Evolutionary conservation across 2,797 vertebrate species (phyloP).

Genomic region (Pseudopleuronectes americanus): DNA sequence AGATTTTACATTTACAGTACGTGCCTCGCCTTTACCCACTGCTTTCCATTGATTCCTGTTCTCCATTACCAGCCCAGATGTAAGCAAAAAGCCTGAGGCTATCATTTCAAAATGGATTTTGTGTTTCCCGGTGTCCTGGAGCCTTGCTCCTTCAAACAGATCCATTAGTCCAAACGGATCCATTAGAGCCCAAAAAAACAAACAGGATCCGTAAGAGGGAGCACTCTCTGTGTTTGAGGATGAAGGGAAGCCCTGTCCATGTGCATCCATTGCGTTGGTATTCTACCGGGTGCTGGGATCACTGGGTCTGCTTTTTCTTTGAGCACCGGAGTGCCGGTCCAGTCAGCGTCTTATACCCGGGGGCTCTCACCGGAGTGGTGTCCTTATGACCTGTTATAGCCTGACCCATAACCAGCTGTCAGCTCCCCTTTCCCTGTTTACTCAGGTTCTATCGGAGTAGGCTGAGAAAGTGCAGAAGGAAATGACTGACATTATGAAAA

Average conservation of each 20-base stretch:
- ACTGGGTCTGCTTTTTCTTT: slow-evolving; percentile 35
- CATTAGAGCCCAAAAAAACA: slow-evolving; percentile 72
- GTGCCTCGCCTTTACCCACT: slow-evolving; percentile 21
- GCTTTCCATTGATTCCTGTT: slow-evolving; percentile 48
- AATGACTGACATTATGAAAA: background rate
- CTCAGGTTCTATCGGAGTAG: slow-evolving; percentile 1
- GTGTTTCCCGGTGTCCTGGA: slow-evolving; percentile 61
- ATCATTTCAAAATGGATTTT: slow-evolving; percentile 72
- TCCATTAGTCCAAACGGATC: slow-evolving; percentile 73
- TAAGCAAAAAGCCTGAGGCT: slow-evolving; percentile 59
- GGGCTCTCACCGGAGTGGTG: slow-evolving; percentile 53
- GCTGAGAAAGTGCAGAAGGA: slow-evolving; percentile 27
- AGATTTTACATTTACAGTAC: slow-evolving; percentile 35
- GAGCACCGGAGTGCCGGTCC: slow-evolving; percentile 42
- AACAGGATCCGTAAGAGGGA: slow-evolving; percentile 69
- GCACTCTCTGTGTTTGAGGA: slow-evolving; percentile 52
- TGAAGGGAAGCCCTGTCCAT: slow-evolving; percentile 75
- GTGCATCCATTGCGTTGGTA: slow-evolving; percentile 67
- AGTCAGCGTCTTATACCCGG: slow-evolving; percentile 42
- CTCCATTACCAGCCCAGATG: slow-evolving; percentile 68
- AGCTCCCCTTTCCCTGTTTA: slow-evolving; percentile 11
- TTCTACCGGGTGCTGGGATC: slow-evolving; percentile 50
- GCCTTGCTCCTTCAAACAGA: slow-evolving; percentile 55
- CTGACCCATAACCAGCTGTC: slow-evolving; percentile 50
- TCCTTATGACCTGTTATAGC: slow-evolving; percentile 34